Evolutionary conservation across 2,888 invertebrate species (phyloP), one percentile per base, ranked within the genome.

Genomic region (Ectemnius cavifrons): DNA sequence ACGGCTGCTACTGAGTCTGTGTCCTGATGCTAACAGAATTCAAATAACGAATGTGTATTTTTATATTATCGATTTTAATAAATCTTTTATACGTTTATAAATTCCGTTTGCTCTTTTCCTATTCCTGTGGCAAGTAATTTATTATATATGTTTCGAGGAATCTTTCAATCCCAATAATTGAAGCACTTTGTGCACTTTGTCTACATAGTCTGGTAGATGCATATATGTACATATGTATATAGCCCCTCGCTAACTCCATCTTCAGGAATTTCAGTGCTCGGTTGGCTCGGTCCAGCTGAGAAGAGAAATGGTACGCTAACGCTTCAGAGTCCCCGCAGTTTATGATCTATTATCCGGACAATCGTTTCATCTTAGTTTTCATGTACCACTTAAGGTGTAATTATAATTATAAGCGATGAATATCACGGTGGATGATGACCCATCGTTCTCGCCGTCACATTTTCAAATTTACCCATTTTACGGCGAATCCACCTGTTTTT

Each of bases 401-500:
- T 4, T 49, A 16, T 14, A 11, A 37, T 37, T 37, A 37, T 23
- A 52, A 52, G 16, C 1, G 11, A 58, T 85, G 85, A 47, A 69
- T 4, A 82, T 85, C 8, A 27, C 20, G 2, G 73, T 77, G 11
- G 47, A 77, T n/a, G 52, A 65, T 5, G 47, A 65, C 5, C n/a
- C 61, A 4, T 56, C 74, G 20, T 85, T 90, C 61, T 18, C 67
- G 0, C 82, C 87, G 1, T 75, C 65, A 14, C 67, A 86, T 61
- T 89, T 90, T 57, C 69, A 79, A 2, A 71, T 90, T 60, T 71
- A 81, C 2, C 70, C 84, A 63, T 89, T 88, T 79, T 88, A 90
- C 28, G 86, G 78, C 8, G 71, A 73, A 63, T 78, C 84, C 45
- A 85, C 80, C 8, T 88, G 87, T 69, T 88, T 90, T 59, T 83